These are phyloP conservation scores for Callyntrura guangdongensis DNA, from an alignment of 2,888 invertebrate genomes.

Conservation along the genomic window DNA sequence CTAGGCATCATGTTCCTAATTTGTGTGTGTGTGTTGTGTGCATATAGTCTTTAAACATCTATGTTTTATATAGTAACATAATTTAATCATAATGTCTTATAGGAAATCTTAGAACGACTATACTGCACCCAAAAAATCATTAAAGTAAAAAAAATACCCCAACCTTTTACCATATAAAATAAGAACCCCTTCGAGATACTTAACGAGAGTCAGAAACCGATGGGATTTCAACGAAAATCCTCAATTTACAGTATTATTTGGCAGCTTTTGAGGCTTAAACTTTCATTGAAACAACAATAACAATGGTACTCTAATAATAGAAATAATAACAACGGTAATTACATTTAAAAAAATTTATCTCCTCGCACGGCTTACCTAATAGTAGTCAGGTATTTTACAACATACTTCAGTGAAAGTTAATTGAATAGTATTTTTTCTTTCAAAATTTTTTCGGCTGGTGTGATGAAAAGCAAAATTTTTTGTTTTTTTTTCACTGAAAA, in stretches of 20 bases:
- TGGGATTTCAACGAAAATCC: conserved; percentile 65
- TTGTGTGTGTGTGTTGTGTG: not conserved
- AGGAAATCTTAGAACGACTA: conserved; percentile 53
- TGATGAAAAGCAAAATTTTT: no score
- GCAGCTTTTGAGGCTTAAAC: conserved; percentile 72
- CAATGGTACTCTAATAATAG: conserved; percentile 38
- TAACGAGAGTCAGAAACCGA: conserved; percentile 61
- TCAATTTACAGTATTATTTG: conserved; percentile 68
- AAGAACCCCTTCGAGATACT: conserved; percentile 74
- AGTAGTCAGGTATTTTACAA: not conserved
- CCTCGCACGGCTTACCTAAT: conserved; percentile 22
- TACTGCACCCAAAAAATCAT: conserved; percentile 68
- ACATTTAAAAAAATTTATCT: not conserved
- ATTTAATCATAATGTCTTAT: conserved; percentile 21
- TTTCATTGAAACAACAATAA: conserved; percentile 44
- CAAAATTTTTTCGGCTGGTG: no score
- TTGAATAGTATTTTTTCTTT: conserved; percentile 5
- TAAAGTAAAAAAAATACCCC: conserved; percentile 68
- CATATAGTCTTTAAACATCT: not conserved
- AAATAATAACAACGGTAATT: conserved; percentile 26
- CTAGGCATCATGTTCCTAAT: not conserved
- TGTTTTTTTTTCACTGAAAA: conserved; percentile 20
- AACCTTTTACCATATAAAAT: conserved; percentile 76
- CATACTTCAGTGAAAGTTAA: conserved; percentile 53
- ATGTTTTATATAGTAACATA: not conserved